Evolutionary conservation across 1,140 invertebrate genomes (phyloP), one percentile per base, ranked within the genome.

Genomic region (Nautilus pompilius): DNA sequence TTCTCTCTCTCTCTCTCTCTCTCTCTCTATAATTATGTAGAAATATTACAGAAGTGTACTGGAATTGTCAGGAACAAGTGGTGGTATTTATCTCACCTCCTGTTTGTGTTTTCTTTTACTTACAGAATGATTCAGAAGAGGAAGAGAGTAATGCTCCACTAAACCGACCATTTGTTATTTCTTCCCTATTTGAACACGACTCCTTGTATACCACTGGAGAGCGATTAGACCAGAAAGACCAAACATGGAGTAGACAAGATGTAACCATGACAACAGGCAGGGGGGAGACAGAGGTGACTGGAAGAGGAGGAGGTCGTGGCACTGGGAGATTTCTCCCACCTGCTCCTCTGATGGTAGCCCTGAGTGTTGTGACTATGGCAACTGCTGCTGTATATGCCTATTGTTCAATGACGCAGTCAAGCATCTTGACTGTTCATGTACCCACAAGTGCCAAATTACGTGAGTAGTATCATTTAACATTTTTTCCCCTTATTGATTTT

Each of bases 181-280:
- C n/a, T n/a, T n/a, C n/a, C n/a, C n/a, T n/a, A n/a, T n/a, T n/a
- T n/a, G n/a, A n/a, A n/a, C n/a, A n/a, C n/a, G n/a, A n/a, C n/a
- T n/a, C n/a, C n/a, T n/a, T n/a, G n/a, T n/a, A n/a, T n/a, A n/a
- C n/a, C n/a, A 53, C 29, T 53, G 49, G 49, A 28, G 29, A 53
- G 49, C 26, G 49, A 22, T 24, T 53, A 28, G 24, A 53, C 17
- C 26, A 28, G 29, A 53, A 28, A 28, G 49, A 53, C 22, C 49
- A 22, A 53, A 15, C 49, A 53, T 53, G 49, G 49, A 53, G 49
- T 53, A 53, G 49, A 53, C 49, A 53, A 28, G 29, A 53, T 53
- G 49, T 53, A 53, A 53, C 49, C 49, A 53, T 53, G 49, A 53
- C 49, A 53, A 28, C 49, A 53, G 29, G 49, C 49, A 53, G 49